Base-by-base conservation (phyloP, 2,797 vertebrate species). In the Carcharodon carcharias region DNA sequence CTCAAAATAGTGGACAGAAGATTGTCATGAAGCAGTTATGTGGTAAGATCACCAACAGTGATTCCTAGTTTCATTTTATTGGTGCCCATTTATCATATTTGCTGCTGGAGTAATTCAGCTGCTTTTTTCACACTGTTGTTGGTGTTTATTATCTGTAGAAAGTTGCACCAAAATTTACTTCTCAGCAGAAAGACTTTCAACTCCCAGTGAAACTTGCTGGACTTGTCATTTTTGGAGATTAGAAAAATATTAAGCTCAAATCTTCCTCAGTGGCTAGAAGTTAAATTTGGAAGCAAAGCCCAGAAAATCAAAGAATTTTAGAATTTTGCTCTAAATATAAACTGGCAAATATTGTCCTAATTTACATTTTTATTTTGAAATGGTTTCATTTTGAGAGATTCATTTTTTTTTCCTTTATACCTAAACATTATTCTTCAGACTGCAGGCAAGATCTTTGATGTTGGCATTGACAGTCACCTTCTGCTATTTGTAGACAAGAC, bases 401-500 rank as follows among this genome's bases (percentile, higher is more conserved):
- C 23, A 87, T 18, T 73, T 56, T 96, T 96, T 11, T 45, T 89
- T 82, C 28, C n/a, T 8, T 73, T 71, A 23, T 31, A 77, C 65
- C 35, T 85, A 61, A 91, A 91, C 69, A 69, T 50, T 69, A 82
- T 40, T 71, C 97, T 97, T 97, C 97, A 99, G 99, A 99, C 98
- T 82, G 98, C 98, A 96, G 96, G 98, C 96, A 98, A 98, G 97
- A 99, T 99, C 97, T 97, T 99, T 96, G 97, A 98, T 96, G 97
- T 98, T 23, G 97, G 98, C 4, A 97, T 99, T 96, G 97, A 97
- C 91, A 98, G 97, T 97, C 99, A 99, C 91, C 98, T 99, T 95
- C 97, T 99, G 97, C 98, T 99, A 65, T 99, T 99, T 96, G 97
- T 98, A 97, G 98, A 98, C 96, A 98, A 96, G 96, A 98, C 97